phyloP scores from a whole-genome alignment of 2,888 invertebrate species.

The Aplocera efformata region DNA sequence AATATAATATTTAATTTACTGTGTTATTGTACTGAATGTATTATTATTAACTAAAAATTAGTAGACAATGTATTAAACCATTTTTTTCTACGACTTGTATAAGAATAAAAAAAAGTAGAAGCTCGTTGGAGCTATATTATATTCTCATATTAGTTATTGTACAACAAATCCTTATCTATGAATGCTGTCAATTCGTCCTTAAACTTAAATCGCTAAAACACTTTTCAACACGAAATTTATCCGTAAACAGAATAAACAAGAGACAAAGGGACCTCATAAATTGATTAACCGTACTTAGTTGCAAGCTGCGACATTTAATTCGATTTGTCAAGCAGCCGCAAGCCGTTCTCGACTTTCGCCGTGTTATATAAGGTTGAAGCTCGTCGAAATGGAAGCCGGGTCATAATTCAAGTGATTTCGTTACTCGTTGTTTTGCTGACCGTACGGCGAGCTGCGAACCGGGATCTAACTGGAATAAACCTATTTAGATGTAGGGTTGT shows the following conservation, averaged over 20 bases:
- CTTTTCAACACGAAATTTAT: constrained; percentile 3
- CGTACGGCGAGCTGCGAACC: constrained; percentile 7
- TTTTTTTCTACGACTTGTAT: too few relatives aligned
- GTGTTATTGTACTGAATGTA: too few relatives aligned
- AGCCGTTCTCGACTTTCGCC: constrained; percentile 1
- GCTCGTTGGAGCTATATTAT: too few relatives aligned
- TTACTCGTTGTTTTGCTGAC: constrained; percentile 18
- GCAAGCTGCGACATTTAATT: constrained; percentile 10
- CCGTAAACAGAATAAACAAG: background rate
- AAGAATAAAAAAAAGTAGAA: too few relatives aligned
- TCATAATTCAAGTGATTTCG: constrained; percentile 10
- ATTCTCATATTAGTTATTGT: too few relatives aligned
- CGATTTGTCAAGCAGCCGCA: constrained; percentile 5
- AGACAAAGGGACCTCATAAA: constrained; percentile 14
- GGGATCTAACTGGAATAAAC: constrained; percentile 1
- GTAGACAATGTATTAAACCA: too few relatives aligned
- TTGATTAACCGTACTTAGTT: constrained; percentile 15
- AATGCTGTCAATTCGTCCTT: too few relatives aligned
- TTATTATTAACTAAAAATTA: too few relatives aligned
- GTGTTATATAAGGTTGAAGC: background rate
- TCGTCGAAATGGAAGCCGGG: background rate
- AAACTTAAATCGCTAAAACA: background rate
- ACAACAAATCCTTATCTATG: too few relatives aligned
- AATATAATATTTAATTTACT: too few relatives aligned
- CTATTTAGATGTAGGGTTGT: background rate